Base-by-base conservation (phyloP, 2,888 invertebrate species). In the Mythimna pallens region DNA sequence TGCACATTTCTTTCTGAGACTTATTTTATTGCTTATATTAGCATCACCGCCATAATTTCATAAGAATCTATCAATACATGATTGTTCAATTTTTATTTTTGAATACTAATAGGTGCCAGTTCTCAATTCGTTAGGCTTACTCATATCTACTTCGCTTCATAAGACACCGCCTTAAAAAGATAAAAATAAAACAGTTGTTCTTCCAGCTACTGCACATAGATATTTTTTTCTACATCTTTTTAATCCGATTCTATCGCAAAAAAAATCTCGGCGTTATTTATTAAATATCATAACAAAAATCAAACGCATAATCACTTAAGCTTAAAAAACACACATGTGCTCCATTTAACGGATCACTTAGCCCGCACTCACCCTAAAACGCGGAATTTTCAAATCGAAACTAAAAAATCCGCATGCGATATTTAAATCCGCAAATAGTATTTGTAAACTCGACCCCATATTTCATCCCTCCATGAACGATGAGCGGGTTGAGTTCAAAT, bases 381-480 rank as follows among this genome's bases (percentile, higher is more conserved):
- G 85, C 76, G 84, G 86, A 89, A 90, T 92, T 91, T 70, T 89
- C 92, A 90, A 90, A 89, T 86, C 67, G 70, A 81, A 86, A 73
- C 78, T 76, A 63, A 70, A 83, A 82, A 84, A 79, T 86, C 81
- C 84, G 80, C 70, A 86, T 81, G 65, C 65, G 67, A 87, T 90
- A 84, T 92, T 93, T 92, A 92, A 94, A 95, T 94, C 94, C 90
- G 92, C 93, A 92, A 93, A 93, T 91, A 91, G 87, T 86, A 84
- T 87, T 84, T 81, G 84, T 85, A 76, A 84, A 55, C 72, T 85
- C 87, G 87, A 83, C 83, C 92, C 91, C 90, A 94, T 94, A 94
- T 95, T 96, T 94, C 90, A 94, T 93, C 95, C 95, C 92, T 92
- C 93, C 88, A 71, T 87, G 87, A 89, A 82, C 68, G 70, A 6